Evolutionary conservation across 1,140 invertebrate species (phyloP).

Genomic region (Coptotermes formosanus): DNA sequence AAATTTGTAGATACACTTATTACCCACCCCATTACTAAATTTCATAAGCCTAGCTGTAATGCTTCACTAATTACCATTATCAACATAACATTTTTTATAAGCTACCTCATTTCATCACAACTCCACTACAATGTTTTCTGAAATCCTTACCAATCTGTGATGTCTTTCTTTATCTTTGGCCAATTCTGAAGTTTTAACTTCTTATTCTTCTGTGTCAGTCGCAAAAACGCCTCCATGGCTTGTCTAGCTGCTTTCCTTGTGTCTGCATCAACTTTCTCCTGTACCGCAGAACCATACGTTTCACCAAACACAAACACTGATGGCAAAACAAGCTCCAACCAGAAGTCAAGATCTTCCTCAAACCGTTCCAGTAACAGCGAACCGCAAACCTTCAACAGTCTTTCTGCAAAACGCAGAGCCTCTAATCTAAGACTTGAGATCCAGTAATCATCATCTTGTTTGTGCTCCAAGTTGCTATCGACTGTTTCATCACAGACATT

Average conservation of each 20-base stretch:
- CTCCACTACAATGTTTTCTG: too few species aligned
- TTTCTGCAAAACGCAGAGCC: neutral
- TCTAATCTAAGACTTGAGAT: neutral
- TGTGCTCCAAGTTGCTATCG: neutral
- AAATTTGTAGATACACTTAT: too few species aligned
- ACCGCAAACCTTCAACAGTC: neutral
- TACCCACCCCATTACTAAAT: too few species aligned
- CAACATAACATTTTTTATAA: too few species aligned
- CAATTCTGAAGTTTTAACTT: neutral
- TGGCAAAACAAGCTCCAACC: neutral
- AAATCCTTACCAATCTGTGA: neutral
- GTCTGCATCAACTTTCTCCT: neutral
- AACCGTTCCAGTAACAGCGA: neutral
- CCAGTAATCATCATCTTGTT: neutral
- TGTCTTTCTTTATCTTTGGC: neutral
- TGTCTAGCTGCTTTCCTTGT: neutral
- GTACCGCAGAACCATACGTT: neutral
- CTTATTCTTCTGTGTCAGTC: neutral
- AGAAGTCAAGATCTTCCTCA: conserved; percentile 10
- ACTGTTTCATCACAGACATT: neutral
- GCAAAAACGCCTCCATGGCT: neutral
- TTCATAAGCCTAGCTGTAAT: too few species aligned
- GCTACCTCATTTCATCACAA: too few species aligned
- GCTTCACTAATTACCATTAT: too few species aligned
- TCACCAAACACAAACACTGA: neutral